phyloP scores from a whole-genome alignment of 2,113 vertebrate species.

The Cololabis saira region DNA sequence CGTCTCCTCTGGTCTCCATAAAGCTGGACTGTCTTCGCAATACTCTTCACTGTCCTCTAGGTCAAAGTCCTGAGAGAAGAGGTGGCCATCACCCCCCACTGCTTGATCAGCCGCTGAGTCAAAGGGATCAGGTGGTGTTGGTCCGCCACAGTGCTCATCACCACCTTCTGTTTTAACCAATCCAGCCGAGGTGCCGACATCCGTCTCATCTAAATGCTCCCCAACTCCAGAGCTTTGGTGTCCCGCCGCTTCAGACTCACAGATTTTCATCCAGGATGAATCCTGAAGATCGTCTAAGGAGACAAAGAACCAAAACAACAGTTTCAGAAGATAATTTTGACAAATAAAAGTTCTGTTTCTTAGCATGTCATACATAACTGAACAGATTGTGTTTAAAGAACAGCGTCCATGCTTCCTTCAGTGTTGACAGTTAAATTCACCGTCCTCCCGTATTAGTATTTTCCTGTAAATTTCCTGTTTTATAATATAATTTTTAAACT shows the following conservation, averaged over 20 bases:
- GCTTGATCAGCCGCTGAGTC: not conserved
- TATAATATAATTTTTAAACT: not conserved
- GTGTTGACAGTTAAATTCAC: no score
- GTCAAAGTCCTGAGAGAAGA: not conserved
- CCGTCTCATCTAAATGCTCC: not conserved
- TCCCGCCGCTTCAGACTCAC: not conserved
- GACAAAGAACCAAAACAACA: not conserved
- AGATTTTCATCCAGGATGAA: not conserved
- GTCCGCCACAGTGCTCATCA: not conserved
- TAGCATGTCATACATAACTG: no score
- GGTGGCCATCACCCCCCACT: not conserved
- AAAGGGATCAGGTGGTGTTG: not conserved
- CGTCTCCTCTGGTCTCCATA: not conserved
- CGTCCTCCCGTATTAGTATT: no score
- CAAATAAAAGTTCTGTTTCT: not conserved
- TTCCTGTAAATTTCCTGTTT: no score
- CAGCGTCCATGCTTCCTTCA: no score
- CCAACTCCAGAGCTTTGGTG: not conserved
- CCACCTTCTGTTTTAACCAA: slow-evolving; percentile 26
- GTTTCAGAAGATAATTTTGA: not conserved
- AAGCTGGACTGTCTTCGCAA: not conserved
- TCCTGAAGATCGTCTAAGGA: slow-evolving; percentile 2
- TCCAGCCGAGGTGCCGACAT: not conserved
- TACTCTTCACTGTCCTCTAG: slow-evolving; percentile 27
- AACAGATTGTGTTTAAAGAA: no score